Evolutionary conservation across 2,888 invertebrate species (phyloP), one percentile per base, ranked within the genome.

Genomic region (Synanthedon vespiformis): DNA sequence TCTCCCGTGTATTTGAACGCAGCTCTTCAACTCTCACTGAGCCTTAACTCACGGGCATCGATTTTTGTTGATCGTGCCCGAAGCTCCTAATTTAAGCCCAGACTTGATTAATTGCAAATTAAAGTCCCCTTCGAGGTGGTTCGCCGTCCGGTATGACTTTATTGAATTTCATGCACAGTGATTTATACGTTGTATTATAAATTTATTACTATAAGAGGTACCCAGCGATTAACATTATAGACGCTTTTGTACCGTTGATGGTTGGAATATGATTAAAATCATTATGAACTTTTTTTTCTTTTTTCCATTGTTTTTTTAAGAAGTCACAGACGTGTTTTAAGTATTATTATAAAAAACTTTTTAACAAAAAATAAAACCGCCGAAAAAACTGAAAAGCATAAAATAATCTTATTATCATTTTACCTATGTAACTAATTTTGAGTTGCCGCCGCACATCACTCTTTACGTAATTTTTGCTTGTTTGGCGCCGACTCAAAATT

Each of bases 31-130:
- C 44, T 44, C 44, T 13, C 14, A 13, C 13, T 44, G 44, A 12
- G 6, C 13, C 44, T 44, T 44, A 44, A 44, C 44, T 44, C 44
- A 44, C 44, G 44, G 14, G 13, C 72, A 67, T 72, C 67, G 70
- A 66, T 77, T 77, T 77, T 74, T 72, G 70, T 76, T 71, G 70
- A 73, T 72, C 75, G 70, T 69, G 67, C 67, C 69, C 73, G 70
- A 71, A 72, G 67, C 73, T 74, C 77, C 84, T 83, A 84, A 84
- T 84, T 81, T 83, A 79, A 71, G 70, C 57, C 68, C 63, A 59
- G 56, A 56, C 67, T 77, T 84, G 84, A 86, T 85, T 85, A 85
- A 85, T 85, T 84, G 84, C 82, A 83, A 81, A 85, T 86, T 86
- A 84, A 86, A 80, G 77, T 78, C 76, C 69, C 70, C 76, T 64